phyloP scores from a whole-genome alignment of 2,797 vertebrate genomes.

The Acropternis orthonyx region DNA sequence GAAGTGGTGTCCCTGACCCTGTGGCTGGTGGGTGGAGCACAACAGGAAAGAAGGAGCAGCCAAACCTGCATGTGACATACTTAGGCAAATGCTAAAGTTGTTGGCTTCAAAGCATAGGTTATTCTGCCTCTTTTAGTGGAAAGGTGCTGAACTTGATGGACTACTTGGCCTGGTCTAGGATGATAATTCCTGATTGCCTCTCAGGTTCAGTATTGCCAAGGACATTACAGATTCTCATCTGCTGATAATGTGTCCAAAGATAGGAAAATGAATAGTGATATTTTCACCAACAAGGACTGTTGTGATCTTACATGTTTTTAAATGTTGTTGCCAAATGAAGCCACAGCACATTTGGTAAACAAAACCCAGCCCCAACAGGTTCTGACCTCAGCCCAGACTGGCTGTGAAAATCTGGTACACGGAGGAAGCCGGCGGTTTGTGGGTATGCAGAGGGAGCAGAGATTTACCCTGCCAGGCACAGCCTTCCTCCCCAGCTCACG shows the following conservation, averaged over 20 bases:
- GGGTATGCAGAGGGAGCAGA: not conserved
- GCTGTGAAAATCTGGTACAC: not conserved
- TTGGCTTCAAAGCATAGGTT: not conserved
- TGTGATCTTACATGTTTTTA: not conserved
- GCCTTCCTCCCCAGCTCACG: not conserved
- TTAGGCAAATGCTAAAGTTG: not conserved
- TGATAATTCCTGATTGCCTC: not conserved
- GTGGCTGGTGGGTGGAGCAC: not conserved
- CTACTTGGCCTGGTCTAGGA: not conserved
- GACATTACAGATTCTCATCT: not conserved
- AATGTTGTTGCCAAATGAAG: not conserved
- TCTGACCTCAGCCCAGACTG: not conserved
- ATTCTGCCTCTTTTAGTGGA: not conserved
- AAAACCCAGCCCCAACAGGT: not conserved
- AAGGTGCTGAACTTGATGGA: not conserved
- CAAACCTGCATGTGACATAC: not conserved
- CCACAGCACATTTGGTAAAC: not conserved
- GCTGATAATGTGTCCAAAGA: not conserved
- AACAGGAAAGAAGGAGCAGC: not conserved
- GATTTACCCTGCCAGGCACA: not conserved
- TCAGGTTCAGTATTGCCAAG: not conserved
- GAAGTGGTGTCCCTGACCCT: not conserved
- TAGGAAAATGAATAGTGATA: not conserved
- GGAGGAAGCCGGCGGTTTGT: not conserved
- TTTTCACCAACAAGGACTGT: not conserved